These are phyloP conservation scores for Stenotaenia linearis DNA, from an alignment of 2,888 invertebrate species.

Conservation along the genomic window DNA sequence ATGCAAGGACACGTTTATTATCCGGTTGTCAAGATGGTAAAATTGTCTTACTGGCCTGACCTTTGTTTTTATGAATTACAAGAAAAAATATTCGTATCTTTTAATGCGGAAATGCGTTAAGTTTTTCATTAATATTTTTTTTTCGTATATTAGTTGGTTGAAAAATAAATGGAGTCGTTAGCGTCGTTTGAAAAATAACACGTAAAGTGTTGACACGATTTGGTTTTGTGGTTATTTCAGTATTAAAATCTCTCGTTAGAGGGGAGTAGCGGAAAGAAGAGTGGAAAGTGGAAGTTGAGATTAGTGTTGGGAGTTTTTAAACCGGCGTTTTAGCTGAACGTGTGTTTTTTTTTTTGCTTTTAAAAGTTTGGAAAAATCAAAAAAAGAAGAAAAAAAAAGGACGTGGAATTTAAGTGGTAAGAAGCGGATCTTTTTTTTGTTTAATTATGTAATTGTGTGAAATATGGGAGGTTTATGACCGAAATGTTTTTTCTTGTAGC, in stretches of 20 bases:
- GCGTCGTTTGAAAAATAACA: background rate
- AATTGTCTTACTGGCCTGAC: background rate
- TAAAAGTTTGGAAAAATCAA: background rate
- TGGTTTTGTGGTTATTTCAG: background rate
- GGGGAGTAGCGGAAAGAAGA: background rate
- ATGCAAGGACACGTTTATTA: constrained; percentile 15
- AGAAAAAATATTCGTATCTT: background rate
- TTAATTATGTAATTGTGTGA: no score
- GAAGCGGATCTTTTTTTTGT: no score
- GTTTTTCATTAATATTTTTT: background rate
- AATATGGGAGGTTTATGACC: no score
- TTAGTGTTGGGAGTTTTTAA: background rate
- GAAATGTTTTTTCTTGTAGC: no score
- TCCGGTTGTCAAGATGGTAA: background rate
- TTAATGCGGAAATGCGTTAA: background rate
- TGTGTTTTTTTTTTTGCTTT: background rate
- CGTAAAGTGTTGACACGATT: background rate
- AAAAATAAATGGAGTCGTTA: background rate
- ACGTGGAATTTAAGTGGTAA: no score
- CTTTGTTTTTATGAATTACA: background rate
- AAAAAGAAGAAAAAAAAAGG: background rate
- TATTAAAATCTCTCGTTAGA: background rate
- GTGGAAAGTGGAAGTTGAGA: background rate
- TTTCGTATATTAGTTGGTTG: background rate
- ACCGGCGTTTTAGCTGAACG: background rate